Evolutionary conservation across 1,140 invertebrate genomes (phyloP).

Genomic region (Forficula auricularia): DNA sequence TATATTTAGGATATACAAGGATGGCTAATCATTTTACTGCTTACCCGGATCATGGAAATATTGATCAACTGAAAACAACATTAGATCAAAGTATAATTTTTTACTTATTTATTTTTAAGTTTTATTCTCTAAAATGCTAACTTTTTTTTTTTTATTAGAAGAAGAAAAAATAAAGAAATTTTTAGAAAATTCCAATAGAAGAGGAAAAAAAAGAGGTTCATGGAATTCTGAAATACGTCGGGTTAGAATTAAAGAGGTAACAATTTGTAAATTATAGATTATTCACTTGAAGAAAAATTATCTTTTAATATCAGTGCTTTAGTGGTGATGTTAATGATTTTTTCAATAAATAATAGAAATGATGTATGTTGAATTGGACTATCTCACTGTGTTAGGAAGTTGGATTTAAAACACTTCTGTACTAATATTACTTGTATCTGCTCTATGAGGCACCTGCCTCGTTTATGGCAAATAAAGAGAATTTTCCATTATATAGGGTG

Average conservation of each 20-base stretch:
- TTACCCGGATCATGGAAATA: constrained; percentile 39
- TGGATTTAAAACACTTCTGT: too few relatives aligned
- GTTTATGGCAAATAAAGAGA: too few relatives aligned
- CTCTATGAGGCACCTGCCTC: too few relatives aligned
- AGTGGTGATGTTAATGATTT: too few relatives aligned
- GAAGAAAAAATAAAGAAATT: too few relatives aligned
- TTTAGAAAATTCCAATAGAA: constrained; percentile 23
- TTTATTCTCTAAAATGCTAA: not conserved
- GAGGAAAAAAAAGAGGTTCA: constrained; percentile 26
- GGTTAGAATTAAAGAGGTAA: not conserved
- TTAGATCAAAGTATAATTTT: constrained; percentile 19
- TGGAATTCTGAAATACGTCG: constrained; percentile 20
- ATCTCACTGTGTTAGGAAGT: too few relatives aligned
- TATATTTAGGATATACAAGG: constrained; percentile 32
- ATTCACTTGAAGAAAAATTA: constrained; percentile 9
- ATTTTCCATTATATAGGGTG: too few relatives aligned
- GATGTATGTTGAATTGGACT: too few relatives aligned
- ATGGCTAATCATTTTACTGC: constrained; percentile 43
- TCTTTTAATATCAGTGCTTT: constrained; percentile 10
- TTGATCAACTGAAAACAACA: constrained; percentile 23
- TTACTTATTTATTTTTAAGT: constrained; percentile 4
- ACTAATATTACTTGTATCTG: too few relatives aligned
- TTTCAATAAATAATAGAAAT: too few relatives aligned
- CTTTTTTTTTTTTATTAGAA: not conserved
- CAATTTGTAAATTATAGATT: not conserved